phyloP scores from a whole-genome alignment of 2,888 invertebrate species.

The Nymphalis urticae region DNA sequence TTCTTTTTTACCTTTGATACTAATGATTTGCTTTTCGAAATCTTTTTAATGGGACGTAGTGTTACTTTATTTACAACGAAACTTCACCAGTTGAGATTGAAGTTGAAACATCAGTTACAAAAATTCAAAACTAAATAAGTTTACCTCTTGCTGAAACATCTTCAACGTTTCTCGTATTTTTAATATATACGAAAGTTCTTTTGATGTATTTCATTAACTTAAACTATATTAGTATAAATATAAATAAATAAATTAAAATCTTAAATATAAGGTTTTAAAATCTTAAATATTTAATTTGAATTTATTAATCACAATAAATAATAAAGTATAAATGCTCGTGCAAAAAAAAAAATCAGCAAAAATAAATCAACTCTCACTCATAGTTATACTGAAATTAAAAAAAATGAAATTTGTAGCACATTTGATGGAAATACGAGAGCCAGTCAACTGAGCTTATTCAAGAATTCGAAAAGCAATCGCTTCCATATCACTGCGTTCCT shows the following conservation, averaged over 20 bases:
- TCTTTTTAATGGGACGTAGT: constrained; percentile 4
- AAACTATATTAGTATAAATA: no score
- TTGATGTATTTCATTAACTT: no score
- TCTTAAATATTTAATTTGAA: no score
- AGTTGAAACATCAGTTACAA: constrained; percentile 47
- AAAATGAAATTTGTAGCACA: neutral
- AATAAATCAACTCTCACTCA: neutral
- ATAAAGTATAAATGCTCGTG: neutral
- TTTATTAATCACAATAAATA: no score
- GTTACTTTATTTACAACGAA: constrained; percentile 58
- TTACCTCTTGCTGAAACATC: neutral
- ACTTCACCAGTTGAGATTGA: constrained; percentile 55
- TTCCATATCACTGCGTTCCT: constrained; percentile 19
- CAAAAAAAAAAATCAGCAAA: neutral
- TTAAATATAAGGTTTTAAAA: no score
- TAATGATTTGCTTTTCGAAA: neutral
- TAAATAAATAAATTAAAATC: no score
- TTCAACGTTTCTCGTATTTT: no score
- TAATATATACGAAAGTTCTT: no score
- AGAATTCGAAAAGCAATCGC: constrained; percentile 21
- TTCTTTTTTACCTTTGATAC: neutral
- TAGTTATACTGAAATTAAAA: neutral
- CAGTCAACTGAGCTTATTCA: constrained; percentile 5
- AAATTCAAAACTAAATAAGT: constrained; percentile 54
- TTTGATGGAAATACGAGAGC: neutral